phyloP scores from a whole-genome alignment of 2,113 vertebrate genomes.

The Gallinago jamesoni region DNA sequence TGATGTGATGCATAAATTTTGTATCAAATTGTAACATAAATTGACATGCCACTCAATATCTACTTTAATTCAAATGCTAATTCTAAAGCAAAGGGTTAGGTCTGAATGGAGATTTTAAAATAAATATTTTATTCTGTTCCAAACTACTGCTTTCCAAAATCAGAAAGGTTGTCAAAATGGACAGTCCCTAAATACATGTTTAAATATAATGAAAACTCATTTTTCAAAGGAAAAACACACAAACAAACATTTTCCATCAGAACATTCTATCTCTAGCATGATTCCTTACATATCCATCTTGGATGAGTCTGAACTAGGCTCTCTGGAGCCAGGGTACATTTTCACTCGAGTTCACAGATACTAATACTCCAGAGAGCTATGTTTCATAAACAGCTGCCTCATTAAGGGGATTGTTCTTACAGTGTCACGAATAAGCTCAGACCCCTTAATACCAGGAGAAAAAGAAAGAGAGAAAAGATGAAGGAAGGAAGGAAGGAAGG shows the following conservation, averaged over 20 bases:
- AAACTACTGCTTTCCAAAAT: neutral
- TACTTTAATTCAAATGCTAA: neutral
- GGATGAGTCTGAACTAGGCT: neutral
- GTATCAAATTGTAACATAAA: neutral
- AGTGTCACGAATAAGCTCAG: neutral
- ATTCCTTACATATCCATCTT: neutral
- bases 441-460: neutral
- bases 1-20: neutral
- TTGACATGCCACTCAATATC: neutral
- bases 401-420: neutral
- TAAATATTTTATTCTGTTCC: neutral
- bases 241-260: neutral
- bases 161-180: neutral
- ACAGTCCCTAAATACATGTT: neutral
- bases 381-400: neutral
- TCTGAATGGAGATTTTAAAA: neutral
- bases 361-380: neutral
- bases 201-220: neutral
- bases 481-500: neutral
- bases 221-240: neutral
- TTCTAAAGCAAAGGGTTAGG: neutral
- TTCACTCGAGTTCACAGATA: neutral
- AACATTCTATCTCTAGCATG: neutral
- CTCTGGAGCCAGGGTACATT: neutral
- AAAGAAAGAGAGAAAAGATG: rapidly evolving